Evolutionary conservation across 1,140 invertebrate genomes (phyloP).

Genomic region (Aphaenogaster floridana): DNA sequence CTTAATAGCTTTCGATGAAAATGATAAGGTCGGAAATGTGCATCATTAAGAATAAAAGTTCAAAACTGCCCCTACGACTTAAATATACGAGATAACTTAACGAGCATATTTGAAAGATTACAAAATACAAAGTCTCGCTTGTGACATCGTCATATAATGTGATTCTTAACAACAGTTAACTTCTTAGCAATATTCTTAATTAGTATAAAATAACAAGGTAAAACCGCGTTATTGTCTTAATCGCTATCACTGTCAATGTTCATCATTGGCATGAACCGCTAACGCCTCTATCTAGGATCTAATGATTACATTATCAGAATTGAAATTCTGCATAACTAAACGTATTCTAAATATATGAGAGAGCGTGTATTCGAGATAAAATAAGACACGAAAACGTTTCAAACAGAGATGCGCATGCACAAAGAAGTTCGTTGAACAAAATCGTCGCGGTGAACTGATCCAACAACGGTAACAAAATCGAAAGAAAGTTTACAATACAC

Average conservation of each 20-base stretch:
- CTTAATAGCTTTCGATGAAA: neutral
- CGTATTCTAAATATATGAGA: neutral
- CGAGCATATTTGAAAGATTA: neutral
- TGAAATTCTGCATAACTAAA: neutral
- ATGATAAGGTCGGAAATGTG: neutral
- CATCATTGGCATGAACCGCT: neutral
- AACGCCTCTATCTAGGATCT: neutral
- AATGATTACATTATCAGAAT: neutral
- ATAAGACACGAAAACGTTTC: neutral
- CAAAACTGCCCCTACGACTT: neutral
- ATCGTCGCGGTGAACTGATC: neutral
- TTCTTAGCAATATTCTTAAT: neutral
- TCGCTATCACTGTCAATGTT: neutral
- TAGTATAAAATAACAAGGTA: neutral
- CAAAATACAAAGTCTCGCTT: neutral
- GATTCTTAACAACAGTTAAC: neutral
- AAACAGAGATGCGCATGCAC: neutral
- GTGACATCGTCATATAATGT: neutral
- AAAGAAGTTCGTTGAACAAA: slow-evolving; percentile 20
- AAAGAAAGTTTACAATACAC: slow-evolving; percentile 3
- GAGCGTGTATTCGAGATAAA: neutral
- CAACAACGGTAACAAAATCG: slow-evolving; percentile 35
- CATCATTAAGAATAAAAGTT: neutral
- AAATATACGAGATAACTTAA: neutral
- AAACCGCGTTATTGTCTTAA: neutral